phyloP scores from a whole-genome alignment of 2,888 invertebrate species.

The Pristionchus fissidentatus region DNA sequence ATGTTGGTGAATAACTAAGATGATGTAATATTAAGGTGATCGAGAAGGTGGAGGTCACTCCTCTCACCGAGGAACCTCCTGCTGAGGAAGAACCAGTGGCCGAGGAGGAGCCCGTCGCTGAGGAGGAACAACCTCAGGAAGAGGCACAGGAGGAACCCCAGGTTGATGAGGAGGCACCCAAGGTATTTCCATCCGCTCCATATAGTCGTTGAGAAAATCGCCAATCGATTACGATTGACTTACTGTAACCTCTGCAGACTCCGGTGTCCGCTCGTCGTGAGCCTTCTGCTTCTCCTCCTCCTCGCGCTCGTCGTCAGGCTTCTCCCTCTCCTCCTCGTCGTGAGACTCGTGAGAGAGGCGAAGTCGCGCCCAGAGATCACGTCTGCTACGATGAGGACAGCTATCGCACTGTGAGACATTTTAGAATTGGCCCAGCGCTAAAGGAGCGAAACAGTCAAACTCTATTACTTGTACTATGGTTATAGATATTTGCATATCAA shows the following conservation, averaged over 20 bases:
- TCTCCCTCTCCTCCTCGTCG: constrained; percentile 58
- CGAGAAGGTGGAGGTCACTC: constrained; percentile 52
- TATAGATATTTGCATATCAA: too few relatives aligned
- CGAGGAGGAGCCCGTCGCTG: constrained; percentile 52
- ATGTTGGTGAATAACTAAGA: not conserved
- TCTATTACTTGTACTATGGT: too few relatives aligned
- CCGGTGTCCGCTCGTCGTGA: constrained; percentile 54
- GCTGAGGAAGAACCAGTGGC: constrained; percentile 53
- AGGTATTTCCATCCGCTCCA: not conserved
- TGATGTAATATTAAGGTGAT: constrained; percentile 36
- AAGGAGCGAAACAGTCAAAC: too few relatives aligned
- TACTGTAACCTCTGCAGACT: constrained; percentile 18
- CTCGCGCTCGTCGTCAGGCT: constrained; percentile 60
- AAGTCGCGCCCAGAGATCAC: constrained; percentile 60
- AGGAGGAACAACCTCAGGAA: constrained; percentile 52
- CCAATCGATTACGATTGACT: not conserved
- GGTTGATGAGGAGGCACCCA: constrained; percentile 49
- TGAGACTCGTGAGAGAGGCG: constrained; percentile 49
- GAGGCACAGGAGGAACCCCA: constrained; percentile 53
- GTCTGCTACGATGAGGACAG: constrained; percentile 60
- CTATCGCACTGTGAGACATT: constrained; percentile 35
- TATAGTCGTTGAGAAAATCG: not conserved
- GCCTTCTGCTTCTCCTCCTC: constrained; percentile 65
- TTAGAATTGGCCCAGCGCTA: too few relatives aligned
- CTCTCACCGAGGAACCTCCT: constrained; percentile 45